phyloP scores from a whole-genome alignment of 2,797 vertebrate species.

The Glyptemys insculpta region DNA sequence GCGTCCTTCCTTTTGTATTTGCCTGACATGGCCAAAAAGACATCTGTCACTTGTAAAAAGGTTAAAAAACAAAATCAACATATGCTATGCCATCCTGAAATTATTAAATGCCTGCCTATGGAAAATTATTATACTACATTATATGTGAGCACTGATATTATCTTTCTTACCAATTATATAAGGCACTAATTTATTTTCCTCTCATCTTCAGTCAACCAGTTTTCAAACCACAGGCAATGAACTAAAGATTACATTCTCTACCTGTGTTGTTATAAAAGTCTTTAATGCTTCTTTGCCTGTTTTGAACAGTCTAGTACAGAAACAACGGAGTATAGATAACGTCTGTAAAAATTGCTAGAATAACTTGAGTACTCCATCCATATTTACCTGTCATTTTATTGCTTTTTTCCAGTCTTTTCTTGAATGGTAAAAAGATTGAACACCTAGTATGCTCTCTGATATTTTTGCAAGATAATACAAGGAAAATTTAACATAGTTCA shows the following conservation, averaged over 20 bases:
- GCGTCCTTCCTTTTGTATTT: not conserved
- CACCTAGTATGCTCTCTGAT: not conserved
- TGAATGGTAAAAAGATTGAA: not conserved
- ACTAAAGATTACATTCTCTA: not conserved
- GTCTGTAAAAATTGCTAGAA: not conserved
- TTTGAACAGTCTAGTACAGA: not conserved
- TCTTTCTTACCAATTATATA: not conserved
- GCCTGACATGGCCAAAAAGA: not conserved
- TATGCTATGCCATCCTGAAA: not conserved
- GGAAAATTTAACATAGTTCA: not conserved
- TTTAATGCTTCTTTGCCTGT: not conserved
- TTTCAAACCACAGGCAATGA: not conserved
- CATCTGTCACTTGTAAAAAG: not conserved
- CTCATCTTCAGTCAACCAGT: not conserved
- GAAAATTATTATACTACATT: not conserved
- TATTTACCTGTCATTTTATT: not conserved
- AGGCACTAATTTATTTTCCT: not conserved
- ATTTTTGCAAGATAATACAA: not conserved
- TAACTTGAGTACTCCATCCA: not conserved
- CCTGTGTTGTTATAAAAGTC: not conserved
- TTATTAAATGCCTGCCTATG: accelerated
- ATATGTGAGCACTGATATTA: not conserved
- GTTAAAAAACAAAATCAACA: not conserved
- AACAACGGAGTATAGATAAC: not conserved
- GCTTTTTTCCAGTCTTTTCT: not conserved